A percentile compares a stretch with the other conserved stretches of the same genome.
These are phyloP conservation scores for Machimus atricapillus DNA, from an alignment of 2,888 invertebrate genomes.

Conservation along the genomic window DNA sequence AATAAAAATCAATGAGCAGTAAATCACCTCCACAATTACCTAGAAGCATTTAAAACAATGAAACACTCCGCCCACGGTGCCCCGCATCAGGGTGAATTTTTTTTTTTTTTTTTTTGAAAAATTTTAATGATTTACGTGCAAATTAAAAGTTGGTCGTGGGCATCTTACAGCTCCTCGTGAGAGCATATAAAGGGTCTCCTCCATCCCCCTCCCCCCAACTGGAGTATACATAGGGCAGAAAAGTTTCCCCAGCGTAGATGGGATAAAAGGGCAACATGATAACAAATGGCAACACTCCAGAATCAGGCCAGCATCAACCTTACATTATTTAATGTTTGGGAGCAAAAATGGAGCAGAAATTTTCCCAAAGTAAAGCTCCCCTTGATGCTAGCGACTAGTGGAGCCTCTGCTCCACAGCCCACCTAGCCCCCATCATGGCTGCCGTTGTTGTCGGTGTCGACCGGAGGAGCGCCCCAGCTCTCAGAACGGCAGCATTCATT, in stretches of 20 bases:
- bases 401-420: background rate
- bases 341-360: constrained; percentile 11
- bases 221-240: background rate
- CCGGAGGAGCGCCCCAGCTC: background rate
- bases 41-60: background rate
- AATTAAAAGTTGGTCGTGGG: constrained; percentile 2
- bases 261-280: constrained; percentile 2
- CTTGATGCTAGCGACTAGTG: background rate
- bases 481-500: background rate
- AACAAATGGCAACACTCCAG: constrained; percentile 30
- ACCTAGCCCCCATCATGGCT: background rate
- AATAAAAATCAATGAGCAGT: background rate
- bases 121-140: constrained; percentile 9
- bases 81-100: background rate
- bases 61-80: background rate
- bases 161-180: background rate
- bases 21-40: background rate
- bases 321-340: constrained; percentile 16
- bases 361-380: background rate
- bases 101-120: background rate
- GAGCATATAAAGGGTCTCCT: background rate
- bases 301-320: constrained; percentile 37
- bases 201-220: background rate
- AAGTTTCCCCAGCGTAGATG: background rate
- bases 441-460: background rate